phyloP scores from a whole-genome alignment of 2,888 invertebrate species.

The Mythimna ferrago region DNA sequence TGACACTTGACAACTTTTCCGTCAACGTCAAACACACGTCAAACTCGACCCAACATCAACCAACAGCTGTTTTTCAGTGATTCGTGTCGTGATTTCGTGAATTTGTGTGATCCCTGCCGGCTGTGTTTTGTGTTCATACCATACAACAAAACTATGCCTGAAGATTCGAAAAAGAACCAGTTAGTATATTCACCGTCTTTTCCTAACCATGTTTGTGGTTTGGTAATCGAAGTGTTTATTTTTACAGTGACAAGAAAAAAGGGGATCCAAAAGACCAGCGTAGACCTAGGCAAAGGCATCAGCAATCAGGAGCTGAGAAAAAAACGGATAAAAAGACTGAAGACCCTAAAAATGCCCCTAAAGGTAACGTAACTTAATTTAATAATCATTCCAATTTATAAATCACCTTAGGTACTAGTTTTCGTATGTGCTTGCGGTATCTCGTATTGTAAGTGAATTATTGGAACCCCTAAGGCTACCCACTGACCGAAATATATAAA shows the following conservation, averaged over 20 bases:
- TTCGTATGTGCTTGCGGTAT: no score
- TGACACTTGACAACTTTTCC: background rate
- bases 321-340: conserved; percentile 69
- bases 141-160: conserved; percentile 72
- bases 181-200: conserved; percentile 64
- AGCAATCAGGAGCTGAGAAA: conserved; percentile 64
- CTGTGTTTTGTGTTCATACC: conserved; percentile 1
- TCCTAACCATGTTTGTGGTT: background rate
- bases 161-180: conserved; percentile 78
- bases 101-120: conserved; percentile 1
- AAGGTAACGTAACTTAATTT: conserved; percentile 64
- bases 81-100: background rate
- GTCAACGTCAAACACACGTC: background rate
- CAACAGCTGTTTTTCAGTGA: conserved; percentile 3
- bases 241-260: conserved; percentile 78
- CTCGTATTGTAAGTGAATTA: background rate
- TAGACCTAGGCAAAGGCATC: conserved; percentile 74
- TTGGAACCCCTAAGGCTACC: no score
- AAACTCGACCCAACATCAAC: background rate
- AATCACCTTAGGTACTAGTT: no score
- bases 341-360: conserved; percentile 65
- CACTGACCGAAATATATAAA: no score
- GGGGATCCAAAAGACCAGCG: conserved; percentile 84
- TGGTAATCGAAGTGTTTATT: background rate
- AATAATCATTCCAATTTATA: background rate